Conservation (phyloP, 1,140 invertebrate genomes). For the Leptinotarsa lineolata region DNA sequence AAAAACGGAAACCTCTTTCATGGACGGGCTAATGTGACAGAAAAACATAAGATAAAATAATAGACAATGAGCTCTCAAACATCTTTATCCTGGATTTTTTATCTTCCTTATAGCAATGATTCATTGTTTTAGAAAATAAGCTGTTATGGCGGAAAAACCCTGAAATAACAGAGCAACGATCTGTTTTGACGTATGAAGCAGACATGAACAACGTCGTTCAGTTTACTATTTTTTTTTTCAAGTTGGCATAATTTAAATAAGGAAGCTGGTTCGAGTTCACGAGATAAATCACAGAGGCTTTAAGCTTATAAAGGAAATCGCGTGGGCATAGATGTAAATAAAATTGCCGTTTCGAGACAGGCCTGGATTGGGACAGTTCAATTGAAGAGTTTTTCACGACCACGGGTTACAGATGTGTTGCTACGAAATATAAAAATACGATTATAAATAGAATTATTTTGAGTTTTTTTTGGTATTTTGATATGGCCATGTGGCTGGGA, state of each 20-base stretch:
- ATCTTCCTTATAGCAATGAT: background rate
- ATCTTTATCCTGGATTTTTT: too few species aligned
- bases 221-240: background rate
- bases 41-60: too few species aligned
- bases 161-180: background rate
- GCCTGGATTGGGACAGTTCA: background rate
- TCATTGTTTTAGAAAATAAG: background rate
- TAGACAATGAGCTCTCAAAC: too few species aligned
- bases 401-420: too few species aligned
- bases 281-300: conserved; percentile 5
- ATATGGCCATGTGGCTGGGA: too few species aligned
- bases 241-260: conserved; percentile 8
- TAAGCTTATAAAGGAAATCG: background rate
- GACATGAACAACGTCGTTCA: background rate
- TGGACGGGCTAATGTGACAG: too few species aligned
- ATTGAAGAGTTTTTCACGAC: too few species aligned
- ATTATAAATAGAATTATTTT: too few species aligned
- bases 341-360: background rate
- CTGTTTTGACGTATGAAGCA: background rate
- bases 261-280: background rate
- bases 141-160: background rate
- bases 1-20: too few species aligned
- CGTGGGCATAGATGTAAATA: conserved; percentile 1
- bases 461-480: too few species aligned
- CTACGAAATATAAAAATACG: too few species aligned